Percentiles rank a stretch among this genome's conserved stretches.
Conservation (phyloP, 2,888 invertebrate genomes). For the Xestia ashworthii region DNA sequence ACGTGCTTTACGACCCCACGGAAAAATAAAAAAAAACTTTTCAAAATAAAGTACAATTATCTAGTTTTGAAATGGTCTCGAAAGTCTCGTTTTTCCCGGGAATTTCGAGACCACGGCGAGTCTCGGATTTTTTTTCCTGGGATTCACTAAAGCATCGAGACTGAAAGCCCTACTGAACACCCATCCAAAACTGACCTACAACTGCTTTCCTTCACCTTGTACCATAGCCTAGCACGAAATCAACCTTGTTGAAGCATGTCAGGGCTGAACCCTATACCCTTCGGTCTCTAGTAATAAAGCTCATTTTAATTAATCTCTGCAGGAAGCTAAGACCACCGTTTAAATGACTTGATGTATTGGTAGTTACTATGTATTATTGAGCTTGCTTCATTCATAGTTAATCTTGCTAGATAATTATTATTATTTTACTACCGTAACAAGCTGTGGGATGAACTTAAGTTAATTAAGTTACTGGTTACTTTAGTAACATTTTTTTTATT, state of each 20-base stretch:
- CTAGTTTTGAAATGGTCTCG: too few species aligned
- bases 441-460: neutral
- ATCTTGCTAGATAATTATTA: neutral
- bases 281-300: slow-evolving; percentile 14
- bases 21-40: too few species aligned
- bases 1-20: too few species aligned
- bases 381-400: neutral
- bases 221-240: slow-evolving; percentile 14
- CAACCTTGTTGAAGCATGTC: slow-evolving; percentile 44
- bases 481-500: too few species aligned
- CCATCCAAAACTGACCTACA: slow-evolving; percentile 11
- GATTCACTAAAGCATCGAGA: too few species aligned
- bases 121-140: too few species aligned
- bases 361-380: neutral
- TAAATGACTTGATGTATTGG: neutral
- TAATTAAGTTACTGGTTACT: too few species aligned
- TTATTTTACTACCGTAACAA: neutral
- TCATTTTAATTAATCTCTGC: slow-evolving; percentile 21
- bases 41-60: too few species aligned
- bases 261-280: slow-evolving; percentile 35
- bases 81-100: too few species aligned
- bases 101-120: too few species aligned
- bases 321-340: neutral
- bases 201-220: slow-evolving; percentile 23
- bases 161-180: too few species aligned